Evolutionary conservation across 2,113 vertebrate species (phyloP).

Genomic region (Nestor notabilis): DNA sequence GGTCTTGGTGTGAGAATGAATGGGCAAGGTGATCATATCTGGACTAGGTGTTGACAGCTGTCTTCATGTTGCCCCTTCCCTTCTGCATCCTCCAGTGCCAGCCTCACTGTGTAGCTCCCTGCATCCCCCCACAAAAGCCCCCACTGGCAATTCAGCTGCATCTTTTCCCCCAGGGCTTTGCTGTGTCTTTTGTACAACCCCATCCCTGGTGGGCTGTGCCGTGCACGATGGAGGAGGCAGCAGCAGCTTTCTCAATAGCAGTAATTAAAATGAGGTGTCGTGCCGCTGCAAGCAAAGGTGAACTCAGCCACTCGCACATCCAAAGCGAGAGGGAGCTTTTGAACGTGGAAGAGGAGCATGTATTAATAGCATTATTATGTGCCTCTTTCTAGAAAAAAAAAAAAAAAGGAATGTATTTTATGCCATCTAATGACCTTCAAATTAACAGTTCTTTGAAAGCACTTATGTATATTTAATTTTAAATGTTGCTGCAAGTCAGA

Average conservation of each 20-base stretch:
- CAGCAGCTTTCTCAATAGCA: background rate
- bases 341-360: background rate
- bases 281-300: background rate
- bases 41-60: background rate
- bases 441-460: slow-evolving; percentile 80
- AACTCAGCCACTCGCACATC: background rate
- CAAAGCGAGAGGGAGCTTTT: background rate
- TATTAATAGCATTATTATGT: slow-evolving; percentile 62
- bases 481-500: slow-evolving; percentile 73
- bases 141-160: background rate
- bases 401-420: slow-evolving; percentile 68
- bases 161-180: background rate
- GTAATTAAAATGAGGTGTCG: slow-evolving; percentile 11
- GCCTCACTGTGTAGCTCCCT: fast-evolving
- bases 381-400: slow-evolving; percentile 61
- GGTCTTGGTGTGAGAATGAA: fast-evolving
- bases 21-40: background rate
- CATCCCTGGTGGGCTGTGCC: background rate
- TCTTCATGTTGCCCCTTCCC: background rate
- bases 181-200: background rate
- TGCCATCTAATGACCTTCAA: slow-evolving; percentile 81
- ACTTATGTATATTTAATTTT: slow-evolving; percentile 85
- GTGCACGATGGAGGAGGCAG: background rate
- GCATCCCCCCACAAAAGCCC: background rate
- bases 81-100: background rate